phyloP scores from a whole-genome alignment of 1,140 invertebrate species.

The Leguminivora glycinivorella region DNA sequence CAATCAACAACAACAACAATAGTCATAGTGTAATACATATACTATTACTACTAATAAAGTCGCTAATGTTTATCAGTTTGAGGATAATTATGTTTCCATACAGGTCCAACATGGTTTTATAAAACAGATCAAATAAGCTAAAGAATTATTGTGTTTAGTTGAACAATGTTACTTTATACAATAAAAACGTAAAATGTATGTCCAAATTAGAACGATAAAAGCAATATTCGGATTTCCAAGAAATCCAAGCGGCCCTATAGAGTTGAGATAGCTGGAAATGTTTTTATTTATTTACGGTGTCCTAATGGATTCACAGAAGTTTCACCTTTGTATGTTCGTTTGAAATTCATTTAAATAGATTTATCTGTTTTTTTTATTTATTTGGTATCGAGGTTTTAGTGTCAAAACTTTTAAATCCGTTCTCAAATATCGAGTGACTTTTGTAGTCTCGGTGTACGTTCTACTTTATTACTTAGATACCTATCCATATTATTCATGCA shows the following conservation, averaged over 20 bases:
- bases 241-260: not conserved
- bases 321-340: not conserved
- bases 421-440: too few species aligned
- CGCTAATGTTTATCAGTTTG: too few species aligned
- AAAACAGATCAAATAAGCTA: too few species aligned
- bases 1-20: too few species aligned
- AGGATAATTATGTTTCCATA: too few species aligned
- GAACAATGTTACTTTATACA: not conserved
- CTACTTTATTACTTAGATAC: too few species aligned
- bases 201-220: not conserved
- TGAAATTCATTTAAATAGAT: not conserved
- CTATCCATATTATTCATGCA: too few species aligned
- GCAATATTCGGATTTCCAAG: not conserved
- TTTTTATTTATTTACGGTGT: slow-evolving; percentile 21
- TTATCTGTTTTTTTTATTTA: not conserved
- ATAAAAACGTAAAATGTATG: not conserved
- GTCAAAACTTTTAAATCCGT: too few species aligned
- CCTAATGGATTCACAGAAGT: slow-evolving; percentile 25
- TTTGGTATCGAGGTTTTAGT: not conserved
- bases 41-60: too few species aligned
- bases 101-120: too few species aligned
- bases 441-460: too few species aligned
- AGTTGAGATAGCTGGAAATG: not conserved
- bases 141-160: not conserved
- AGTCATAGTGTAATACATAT: too few species aligned